A percentile compares a stretch with the other conserved stretches of the same genome.
These are phyloP conservation scores for Carassius carassius DNA, from an alignment of 2,113 vertebrate genomes.

Conservation along the genomic window DNA sequence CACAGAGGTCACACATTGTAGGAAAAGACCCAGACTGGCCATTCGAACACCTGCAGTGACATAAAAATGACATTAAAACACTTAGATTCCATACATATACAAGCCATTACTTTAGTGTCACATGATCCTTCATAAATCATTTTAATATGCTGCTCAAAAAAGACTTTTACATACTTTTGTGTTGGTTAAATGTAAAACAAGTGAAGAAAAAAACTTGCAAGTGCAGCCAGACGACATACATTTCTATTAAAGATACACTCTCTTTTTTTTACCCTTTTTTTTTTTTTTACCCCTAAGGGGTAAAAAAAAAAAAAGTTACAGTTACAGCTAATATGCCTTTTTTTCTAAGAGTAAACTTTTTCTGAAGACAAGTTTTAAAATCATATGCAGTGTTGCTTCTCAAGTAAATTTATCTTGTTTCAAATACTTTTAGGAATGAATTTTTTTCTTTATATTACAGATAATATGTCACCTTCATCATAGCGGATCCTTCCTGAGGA, in stretches of 20 bases:
- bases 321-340: no score
- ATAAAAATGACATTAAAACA: background rate
- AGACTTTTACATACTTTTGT: background rate
- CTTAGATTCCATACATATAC: background rate
- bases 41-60: slow-evolving; percentile 79
- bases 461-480: slow-evolving; percentile 77
- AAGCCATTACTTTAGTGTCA: background rate
- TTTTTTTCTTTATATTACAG: background rate
- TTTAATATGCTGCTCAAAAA: no score
- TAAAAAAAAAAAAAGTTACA: no score
- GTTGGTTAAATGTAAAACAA: background rate
- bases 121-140: no score
- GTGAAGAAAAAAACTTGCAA: background rate
- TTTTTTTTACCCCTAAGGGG: no score
- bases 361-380: slow-evolving; percentile 43
- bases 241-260: background rate
- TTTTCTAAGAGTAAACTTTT: no score
- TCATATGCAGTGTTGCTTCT: background rate
- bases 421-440: background rate
- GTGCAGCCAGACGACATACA: no score
- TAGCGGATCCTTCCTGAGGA: slow-evolving; percentile 78
- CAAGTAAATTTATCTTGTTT: background rate
- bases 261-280: no score
- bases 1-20: slow-evolving; percentile 83
- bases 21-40: slow-evolving; percentile 87